Base-by-base conservation (phyloP, 2,113 vertebrate species). In the Lichenostomus cassidix region DNA sequence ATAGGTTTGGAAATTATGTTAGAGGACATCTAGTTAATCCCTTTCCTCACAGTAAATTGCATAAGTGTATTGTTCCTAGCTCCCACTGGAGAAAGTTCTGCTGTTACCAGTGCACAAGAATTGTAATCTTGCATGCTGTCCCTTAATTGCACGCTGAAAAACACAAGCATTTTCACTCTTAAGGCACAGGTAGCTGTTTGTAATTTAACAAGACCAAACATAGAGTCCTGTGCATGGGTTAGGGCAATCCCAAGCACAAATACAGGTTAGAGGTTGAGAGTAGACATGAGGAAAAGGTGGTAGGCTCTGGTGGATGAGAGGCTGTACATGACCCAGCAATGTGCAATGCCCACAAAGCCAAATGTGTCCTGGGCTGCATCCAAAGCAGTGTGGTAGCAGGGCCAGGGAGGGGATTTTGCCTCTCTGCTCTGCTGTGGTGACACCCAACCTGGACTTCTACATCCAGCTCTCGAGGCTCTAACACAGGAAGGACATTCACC, bases 351-450 rank as follows among this genome's bases (percentile, higher is more conserved):
- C 28, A 52, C 33, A 65, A 33, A 50, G 15, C 12, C 44, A 39
- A 7, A 5, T 2, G 9, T 17, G 1, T 29, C n/a, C 60, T 39
- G 19, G 2, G 23, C 20, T 75, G 19, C 39, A 29, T 29, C 9
- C 3, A 67, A 21, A 67, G 35, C 28, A 11, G 4, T 0, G 0
- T 67, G 23, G 0, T 19, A 74, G 27, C 37, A 74, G 44, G 22
- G 12, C 1, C 0, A 52, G 27, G 52, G 22, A 52, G 69, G 44
- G 13, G 19, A 52, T 39, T 44, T 33, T 67, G 23, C 7, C 7
- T 21, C 14, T 65, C 55, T 46, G 39, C 33, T 53, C 37, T 11
- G 3, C 33, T 24, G 12, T 19, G 25, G 3, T 73, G 31, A 74
- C 15, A 37, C 3, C 18, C 10, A 12, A 44, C 2, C 16, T 9